Evolutionary conservation across 1,140 invertebrate genomes (phyloP), one percentile per base, ranked within the genome.

Genomic region (Drosophila gunungcola): DNA sequence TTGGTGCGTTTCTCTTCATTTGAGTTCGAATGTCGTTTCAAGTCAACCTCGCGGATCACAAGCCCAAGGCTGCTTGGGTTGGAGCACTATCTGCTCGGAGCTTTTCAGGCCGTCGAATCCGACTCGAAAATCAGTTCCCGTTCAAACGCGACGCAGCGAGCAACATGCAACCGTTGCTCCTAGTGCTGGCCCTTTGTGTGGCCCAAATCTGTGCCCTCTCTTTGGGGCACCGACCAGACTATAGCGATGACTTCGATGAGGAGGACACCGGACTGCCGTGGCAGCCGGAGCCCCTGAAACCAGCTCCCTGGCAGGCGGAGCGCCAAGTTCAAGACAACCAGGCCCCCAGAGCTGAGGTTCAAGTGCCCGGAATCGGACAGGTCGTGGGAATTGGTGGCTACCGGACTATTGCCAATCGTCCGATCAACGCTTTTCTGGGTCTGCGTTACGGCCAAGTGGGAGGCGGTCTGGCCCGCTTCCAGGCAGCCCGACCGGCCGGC

Each of bases 371-470:
- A 1, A 68, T 91, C 5, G 90, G 90, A 13, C 34, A 72, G 10
- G 16, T 91, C 5, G 53, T 51, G 12, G 90, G 90, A 7, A 39
- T 69, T 25, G 49, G 42, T 7, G 77, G 55, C 25, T 89, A 51
- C 10, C 82, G 83, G 42, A 42, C 5, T 7, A 89, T 89, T 11
- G 73, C 65, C 38, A 70, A 60, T 25, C 73, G 90, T 4, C 72
- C 76, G 27, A 62, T 91, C 0, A 88, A 91, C 45, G 91, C 91
- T 9, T 92, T 51, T 16, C 42, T 91, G 12, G 91, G 91, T 9
- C 10, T 92, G n/a, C 89, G 78, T 3, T 92, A 92, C 43, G 91
- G 62, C 4, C 53, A 73, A 5, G 75, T 92, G 3, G 57, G 68
- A 48, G 27, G 52, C 3, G 88, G 91, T 0, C 41, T 92, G 43